Evolutionary conservation across 2,113 vertebrate genomes (phyloP).

Genomic region (Turnix velox): DNA sequence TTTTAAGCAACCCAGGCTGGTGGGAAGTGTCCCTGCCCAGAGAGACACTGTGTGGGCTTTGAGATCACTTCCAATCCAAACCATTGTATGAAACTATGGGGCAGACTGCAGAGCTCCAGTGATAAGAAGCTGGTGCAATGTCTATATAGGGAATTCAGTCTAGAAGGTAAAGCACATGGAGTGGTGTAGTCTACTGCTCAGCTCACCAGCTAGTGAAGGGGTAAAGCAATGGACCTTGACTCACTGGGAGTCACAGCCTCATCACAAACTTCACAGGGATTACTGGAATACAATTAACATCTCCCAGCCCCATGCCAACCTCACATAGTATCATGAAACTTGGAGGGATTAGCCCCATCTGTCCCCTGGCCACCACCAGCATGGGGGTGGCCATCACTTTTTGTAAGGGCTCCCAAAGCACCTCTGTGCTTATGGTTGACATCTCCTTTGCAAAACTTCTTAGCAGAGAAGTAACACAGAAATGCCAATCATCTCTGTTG

Average conservation of each 20-base stretch:
- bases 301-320: not conserved
- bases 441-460: not conserved
- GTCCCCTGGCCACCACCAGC: accelerated
- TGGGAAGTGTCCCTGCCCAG: not conserved
- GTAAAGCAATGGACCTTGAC: not conserved
- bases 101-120: not conserved
- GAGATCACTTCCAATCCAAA: not conserved
- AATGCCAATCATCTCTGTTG: not conserved
- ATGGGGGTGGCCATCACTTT: accelerated
- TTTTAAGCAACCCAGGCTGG: not conserved
- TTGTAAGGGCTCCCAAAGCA: accelerated
- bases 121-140: too few relatives aligned
- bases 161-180: not conserved
- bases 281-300: accelerated
- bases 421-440: accelerated
- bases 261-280: accelerated
- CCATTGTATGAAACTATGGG: not conserved
- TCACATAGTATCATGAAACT: not conserved
- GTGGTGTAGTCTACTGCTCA: not conserved
- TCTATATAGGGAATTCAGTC: not conserved
- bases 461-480: not conserved
- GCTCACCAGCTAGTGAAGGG: not conserved
- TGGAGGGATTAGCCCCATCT: accelerated
- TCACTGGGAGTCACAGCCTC: not conserved
- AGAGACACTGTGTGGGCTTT: not conserved